phyloP scores from a whole-genome alignment of 2,797 vertebrate species.

The Ctenochaetus hawaiiensis region DNA sequence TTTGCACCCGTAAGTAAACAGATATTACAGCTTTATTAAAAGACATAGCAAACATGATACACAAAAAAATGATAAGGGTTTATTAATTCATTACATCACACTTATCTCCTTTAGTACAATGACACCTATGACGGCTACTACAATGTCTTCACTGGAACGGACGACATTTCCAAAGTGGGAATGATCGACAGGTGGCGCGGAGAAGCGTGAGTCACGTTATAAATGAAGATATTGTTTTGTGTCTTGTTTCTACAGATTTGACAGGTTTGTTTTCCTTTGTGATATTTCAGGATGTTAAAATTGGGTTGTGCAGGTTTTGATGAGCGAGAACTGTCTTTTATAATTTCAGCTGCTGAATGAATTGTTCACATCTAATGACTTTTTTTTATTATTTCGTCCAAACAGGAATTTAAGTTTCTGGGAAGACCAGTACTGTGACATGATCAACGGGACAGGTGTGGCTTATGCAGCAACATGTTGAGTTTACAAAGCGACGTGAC shows the following conservation, averaged over 20 bases:
- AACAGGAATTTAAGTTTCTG: conserved; percentile 85
- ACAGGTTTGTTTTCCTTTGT: too few species aligned
- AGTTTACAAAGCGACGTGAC: background rate
- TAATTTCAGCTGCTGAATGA: background rate
- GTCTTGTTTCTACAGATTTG: background rate
- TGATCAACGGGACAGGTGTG: conserved; percentile 96
- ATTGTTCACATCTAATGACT: too few species aligned
- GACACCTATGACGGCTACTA: conserved; percentile 89
- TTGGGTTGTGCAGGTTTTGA: background rate
- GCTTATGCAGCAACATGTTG: background rate
- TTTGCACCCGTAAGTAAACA: conserved; percentile 88
- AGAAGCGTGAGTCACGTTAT: conserved; percentile 79
- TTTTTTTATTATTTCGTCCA: background rate
- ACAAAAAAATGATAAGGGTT: background rate
- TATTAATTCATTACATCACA: background rate
- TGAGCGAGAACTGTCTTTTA: too few species aligned
- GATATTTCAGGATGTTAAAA: too few species aligned
- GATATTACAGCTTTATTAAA: background rate
- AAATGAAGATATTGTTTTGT: background rate
- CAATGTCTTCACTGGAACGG: conserved; percentile 88
- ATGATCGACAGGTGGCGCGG: conserved; percentile 88
- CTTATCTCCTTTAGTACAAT: conserved; percentile 87
- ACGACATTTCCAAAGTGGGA: conserved; percentile 87
- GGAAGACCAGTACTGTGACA: conserved; percentile 87
- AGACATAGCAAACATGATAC: background rate